These are phyloP conservation scores for Synaphobranchus kaupii DNA, from an alignment of 2,797 vertebrate species.

Conservation along the genomic window DNA sequence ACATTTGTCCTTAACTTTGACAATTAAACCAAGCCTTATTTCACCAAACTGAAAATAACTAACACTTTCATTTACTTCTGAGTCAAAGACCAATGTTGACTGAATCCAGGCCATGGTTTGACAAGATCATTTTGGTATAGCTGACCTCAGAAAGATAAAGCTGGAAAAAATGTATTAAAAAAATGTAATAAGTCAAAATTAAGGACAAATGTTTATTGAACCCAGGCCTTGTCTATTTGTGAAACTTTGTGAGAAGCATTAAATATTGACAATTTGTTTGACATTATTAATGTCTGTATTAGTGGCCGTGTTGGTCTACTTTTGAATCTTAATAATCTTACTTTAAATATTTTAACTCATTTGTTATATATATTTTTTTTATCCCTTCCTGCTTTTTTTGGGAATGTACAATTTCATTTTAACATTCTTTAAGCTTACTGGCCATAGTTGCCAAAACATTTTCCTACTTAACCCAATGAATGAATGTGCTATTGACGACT, in stretches of 20 bases:
- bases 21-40: background rate
- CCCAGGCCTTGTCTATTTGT: background rate
- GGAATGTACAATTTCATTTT: too few species aligned
- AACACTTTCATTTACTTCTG: background rate
- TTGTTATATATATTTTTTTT: too few species aligned
- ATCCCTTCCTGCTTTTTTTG: too few species aligned
- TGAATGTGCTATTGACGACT: too few species aligned
- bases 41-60: background rate
- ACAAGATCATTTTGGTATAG: background rate
- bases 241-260: background rate
- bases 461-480: too few species aligned
- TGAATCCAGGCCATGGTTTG: background rate
- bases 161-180: too few species aligned
- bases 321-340: too few species aligned
- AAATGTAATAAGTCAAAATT: too few species aligned
- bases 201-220: background rate
- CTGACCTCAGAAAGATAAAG: background rate
- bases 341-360: too few species aligned
- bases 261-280: background rate
- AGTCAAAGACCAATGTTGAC: background rate
- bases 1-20: background rate
- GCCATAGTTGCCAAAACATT: too few species aligned
- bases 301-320: too few species aligned
- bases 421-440: too few species aligned
- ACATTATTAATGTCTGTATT: background rate